Evolutionary conservation across 2,888 invertebrate species (phyloP), one percentile per base, ranked within the genome.

Genomic region (Cepaea hortensis): DNA sequence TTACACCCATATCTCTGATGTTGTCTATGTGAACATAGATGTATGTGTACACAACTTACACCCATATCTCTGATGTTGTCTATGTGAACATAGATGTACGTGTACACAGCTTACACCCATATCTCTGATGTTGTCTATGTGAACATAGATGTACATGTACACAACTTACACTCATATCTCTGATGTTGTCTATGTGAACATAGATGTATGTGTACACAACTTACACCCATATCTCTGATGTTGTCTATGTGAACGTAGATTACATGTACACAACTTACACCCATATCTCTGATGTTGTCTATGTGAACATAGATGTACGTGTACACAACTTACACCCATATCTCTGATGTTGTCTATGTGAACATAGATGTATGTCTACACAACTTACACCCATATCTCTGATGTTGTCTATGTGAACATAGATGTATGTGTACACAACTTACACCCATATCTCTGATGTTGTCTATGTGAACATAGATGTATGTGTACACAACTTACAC

Each of bases 341-440:
- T 98, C 98, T 80, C 98, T 96, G 84, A 98, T 97, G 93, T 99
- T 99, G 94, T 99, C 99, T 73, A 99, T 96, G 93, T 98, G 98
- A 73, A 99, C 96, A 91, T 97, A 97, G 23, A 99, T 95, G 90
- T 65, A 65, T 65, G 9, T 65, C 0, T 35, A 35, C 35, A 35
- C 35, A 35, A 35, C 35, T 35, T 35, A 35, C 35, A 35, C 35
- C 35, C 35, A 35, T 35, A 35, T 35, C 35, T 35, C 35, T 35
- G 35, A n/a, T n/a, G n/a, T 35, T 35, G 35, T 35, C 35, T 35
- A 35, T 35, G 35, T 35, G 35, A 35, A 35, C 35, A 35, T 9
- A 35, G 23, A 6, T 48, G 3, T 4, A 48, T 3, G 18, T 15
- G 55, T 3, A 61, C 18, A 79, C 9, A n/a, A 94, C 96, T 95